phyloP scores from a whole-genome alignment of 1,140 invertebrate genomes.

The Heterodera schachtii region DNA sequence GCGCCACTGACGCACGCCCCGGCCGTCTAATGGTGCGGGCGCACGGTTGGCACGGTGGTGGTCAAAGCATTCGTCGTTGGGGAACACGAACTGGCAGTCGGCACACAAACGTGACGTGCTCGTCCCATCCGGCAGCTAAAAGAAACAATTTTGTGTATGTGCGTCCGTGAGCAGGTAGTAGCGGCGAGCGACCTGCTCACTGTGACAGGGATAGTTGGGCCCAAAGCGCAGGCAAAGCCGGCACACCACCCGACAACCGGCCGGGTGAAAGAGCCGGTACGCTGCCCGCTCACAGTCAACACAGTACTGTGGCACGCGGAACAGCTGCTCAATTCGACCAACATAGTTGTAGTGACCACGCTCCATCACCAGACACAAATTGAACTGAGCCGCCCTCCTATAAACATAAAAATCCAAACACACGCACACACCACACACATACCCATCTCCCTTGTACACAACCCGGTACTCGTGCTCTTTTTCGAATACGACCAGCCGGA shows the following conservation, averaged over 20 bases:
- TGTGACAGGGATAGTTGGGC: not conserved
- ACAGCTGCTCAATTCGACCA: no score
- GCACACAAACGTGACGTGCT: not conserved
- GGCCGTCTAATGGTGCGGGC: not conserved
- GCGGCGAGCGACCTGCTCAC: not conserved
- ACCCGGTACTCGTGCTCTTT: no score
- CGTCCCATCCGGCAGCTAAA: not conserved
- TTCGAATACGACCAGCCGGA: no score
- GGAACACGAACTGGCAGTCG: slow-evolving; percentile 20
- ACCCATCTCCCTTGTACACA: no score
- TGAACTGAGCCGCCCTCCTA: not conserved
- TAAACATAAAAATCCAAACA: no score
- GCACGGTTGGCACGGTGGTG: not conserved
- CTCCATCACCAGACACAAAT: not conserved
- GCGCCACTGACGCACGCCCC: not conserved
- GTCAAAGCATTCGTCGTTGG: not conserved
- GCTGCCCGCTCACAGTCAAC: no score
- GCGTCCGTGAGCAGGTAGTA: not conserved
- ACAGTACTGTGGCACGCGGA: no score
- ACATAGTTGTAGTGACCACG: slow-evolving; percentile 1
- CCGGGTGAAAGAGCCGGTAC: no score
- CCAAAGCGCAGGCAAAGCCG: no score
- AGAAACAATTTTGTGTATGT: not conserved
- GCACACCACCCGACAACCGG: no score
- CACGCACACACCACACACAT: no score